phyloP scores from a whole-genome alignment of 1,140 invertebrate genomes.

The Drosophila subobscura region DNA sequence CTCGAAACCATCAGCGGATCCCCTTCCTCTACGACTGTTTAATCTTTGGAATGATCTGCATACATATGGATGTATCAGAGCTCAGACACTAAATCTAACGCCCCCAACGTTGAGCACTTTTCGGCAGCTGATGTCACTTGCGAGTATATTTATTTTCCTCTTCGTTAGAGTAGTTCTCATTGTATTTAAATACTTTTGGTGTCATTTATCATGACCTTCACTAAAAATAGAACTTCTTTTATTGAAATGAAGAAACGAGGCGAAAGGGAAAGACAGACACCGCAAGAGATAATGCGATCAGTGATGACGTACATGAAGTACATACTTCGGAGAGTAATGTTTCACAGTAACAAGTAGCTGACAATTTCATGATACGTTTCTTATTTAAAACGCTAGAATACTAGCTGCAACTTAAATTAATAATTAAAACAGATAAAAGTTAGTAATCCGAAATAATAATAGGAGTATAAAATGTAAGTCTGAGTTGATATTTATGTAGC shows the following conservation, averaged over 20 bases:
- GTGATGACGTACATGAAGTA: slow-evolving; percentile 54
- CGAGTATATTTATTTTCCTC: slow-evolving; percentile 35
- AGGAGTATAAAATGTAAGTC: too few species aligned
- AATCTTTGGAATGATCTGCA: slow-evolving; percentile 53
- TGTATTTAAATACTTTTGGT: slow-evolving; percentile 78
- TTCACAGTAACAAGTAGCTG: slow-evolving; percentile 44
- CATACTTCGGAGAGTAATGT: neutral
- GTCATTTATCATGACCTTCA: slow-evolving; percentile 77
- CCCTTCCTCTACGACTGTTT: slow-evolving; percentile 1
- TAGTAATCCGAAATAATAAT: too few species aligned
- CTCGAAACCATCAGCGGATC: slow-evolving; percentile 60
- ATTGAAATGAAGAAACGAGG: slow-evolving; percentile 29
- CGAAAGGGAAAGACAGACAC: slow-evolving; percentile 8
- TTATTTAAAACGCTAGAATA: too few species aligned
- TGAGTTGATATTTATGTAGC: too few species aligned
- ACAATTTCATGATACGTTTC: slow-evolving; percentile 29
- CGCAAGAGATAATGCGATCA: slow-evolving; percentile 47
- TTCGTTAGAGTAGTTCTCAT: slow-evolving; percentile 18
- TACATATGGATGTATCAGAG: slow-evolving; percentile 50
- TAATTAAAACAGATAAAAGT: too few species aligned
- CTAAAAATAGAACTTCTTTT: slow-evolving; percentile 61
- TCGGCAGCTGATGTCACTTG: slow-evolving; percentile 68
- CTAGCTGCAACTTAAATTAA: too few species aligned
- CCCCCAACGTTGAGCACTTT: slow-evolving; percentile 72
- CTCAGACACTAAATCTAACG: slow-evolving; percentile 77